Percentiles rank a stretch among this genome's conserved stretches.
Evolutionary conservation across 2,797 vertebrate genomes (phyloP).

Genomic region (Propithecus deckenii): DNA sequence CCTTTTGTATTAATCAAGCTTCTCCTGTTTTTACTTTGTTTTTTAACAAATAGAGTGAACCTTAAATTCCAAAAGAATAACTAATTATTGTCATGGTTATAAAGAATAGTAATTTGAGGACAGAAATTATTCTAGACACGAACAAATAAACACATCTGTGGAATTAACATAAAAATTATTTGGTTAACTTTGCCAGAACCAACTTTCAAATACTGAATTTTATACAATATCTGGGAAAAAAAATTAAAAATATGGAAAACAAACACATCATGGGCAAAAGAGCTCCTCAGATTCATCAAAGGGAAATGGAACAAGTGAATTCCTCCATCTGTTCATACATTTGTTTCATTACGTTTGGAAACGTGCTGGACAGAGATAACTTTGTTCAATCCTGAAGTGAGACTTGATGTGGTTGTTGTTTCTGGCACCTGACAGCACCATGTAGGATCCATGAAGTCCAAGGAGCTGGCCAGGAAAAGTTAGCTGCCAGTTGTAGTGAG

Average conservation of each 20-base stretch:
- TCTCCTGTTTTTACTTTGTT: not conserved
- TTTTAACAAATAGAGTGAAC: not conserved
- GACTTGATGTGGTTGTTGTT: slow-evolving; percentile 78
- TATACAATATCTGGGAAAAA: not conserved
- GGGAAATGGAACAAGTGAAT: slow-evolving; percentile 63
- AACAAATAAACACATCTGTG: slow-evolving; percentile 72
- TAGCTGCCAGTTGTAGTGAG: not conserved
- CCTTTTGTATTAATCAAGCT: not conserved
- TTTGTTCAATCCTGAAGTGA: slow-evolving; percentile 70
- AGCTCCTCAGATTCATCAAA: slow-evolving; percentile 55
- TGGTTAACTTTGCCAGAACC: slow-evolving; percentile 70
- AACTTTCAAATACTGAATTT: slow-evolving; percentile 76
- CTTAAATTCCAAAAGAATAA: not conserved
- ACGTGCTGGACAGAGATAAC: slow-evolving; percentile 71
- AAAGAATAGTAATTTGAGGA: slow-evolving; percentile 25
- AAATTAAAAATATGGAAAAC: slow-evolving; percentile 53
- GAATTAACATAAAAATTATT: slow-evolving; percentile 64
- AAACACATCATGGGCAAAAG: not conserved
- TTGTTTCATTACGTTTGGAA: slow-evolving; percentile 57
- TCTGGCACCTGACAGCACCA: slow-evolving; percentile 67
- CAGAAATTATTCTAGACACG: slow-evolving; percentile 45
- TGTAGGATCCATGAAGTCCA: slow-evolving; percentile 52
- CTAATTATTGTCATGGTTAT: not conserved
- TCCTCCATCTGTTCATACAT: slow-evolving; percentile 47
- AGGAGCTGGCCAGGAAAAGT: slow-evolving; percentile 58